Evolutionary conservation across 2,888 invertebrate genomes (phyloP), one percentile per base, ranked within the genome.

Genomic region (Heterodera filipjevi): DNA sequence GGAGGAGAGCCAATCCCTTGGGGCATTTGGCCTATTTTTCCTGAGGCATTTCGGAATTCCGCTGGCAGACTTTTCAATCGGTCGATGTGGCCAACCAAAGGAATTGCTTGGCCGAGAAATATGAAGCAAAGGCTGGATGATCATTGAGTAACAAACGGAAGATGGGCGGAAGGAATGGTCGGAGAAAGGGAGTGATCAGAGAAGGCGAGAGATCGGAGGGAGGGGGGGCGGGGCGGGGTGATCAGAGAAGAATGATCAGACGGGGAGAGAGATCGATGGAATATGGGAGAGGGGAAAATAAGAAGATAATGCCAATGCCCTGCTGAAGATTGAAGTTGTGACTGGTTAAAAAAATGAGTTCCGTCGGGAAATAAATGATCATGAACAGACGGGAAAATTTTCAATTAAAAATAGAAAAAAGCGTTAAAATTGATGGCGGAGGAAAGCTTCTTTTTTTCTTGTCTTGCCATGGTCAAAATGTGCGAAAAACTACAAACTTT

Each of bases 81-180:
- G 59, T 59, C 59, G 59, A 59, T 59, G 49, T 59, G 59, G 59
- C 59, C 59, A 59, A 59, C n/a, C 27, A 59, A 59, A n/a, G 8
- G 27, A 59, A 59, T 59, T n/a, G 3, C 27, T 27, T 6, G 59
- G 27, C 59, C 22, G 12, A 59, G 22, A n/a, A 59, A 22, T 59
- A 22, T 27, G 59, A 6, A 27, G 59, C n/a, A 8, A 59, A 59
- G 12, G 59, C 59, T 59, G 59, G 27, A 10, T 19, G 53, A 53
- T 59, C 22, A 59, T 59, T 59, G 59, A 59, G 59, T 59, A 59
- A 59, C n/a, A 59, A n/a, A 59, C 49, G 27, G 22, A 19, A n/a
- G 27, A 59, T 27, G 59, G 59, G 59, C 22, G 22, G 27, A 6
- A 27, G 27, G 59, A 22, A 49, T 59, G 59, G 27, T 59, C 59